phyloP scores from a whole-genome alignment of 2,888 invertebrate genomes.

The Clepsis dumicolana region DNA sequence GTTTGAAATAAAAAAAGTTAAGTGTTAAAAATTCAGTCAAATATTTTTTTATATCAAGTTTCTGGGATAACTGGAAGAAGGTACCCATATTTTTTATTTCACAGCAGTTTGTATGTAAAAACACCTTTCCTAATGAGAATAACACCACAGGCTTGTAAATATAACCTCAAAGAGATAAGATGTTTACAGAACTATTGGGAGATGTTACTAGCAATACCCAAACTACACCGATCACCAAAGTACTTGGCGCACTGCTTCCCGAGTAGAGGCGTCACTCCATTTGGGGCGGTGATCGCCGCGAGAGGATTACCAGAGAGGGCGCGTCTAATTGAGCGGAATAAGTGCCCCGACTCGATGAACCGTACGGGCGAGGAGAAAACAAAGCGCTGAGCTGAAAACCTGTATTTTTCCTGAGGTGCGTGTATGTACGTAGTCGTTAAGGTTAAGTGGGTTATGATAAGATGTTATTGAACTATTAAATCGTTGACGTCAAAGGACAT shows the following conservation, averaged over 20 bases:
- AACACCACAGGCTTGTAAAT: not conserved
- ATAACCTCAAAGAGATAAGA: not conserved
- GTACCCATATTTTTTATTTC: too few relatives aligned
- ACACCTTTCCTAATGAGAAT: too few relatives aligned
- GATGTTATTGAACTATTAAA: too few relatives aligned
- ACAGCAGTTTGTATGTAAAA: too few relatives aligned
- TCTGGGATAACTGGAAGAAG: too few relatives aligned
- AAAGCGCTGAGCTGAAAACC: not conserved
- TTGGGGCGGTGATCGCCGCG: not conserved
- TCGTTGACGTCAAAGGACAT: too few relatives aligned
- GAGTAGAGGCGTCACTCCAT: slow-evolving; percentile 6
- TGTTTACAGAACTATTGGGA: too few relatives aligned
- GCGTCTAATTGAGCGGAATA: slow-evolving; percentile 19
- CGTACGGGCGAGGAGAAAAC: slow-evolving; percentile 2
- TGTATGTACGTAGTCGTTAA: too few relatives aligned
- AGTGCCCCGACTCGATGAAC: slow-evolving; percentile 2
- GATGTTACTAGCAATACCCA: too few relatives aligned
- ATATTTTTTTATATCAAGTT: too few relatives aligned
- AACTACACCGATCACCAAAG: not conserved
- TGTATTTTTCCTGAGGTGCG: not conserved
- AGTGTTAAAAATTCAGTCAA: too few relatives aligned
- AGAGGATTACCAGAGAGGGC: slow-evolving; percentile 9
- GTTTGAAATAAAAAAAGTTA: too few relatives aligned
- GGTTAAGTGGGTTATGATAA: not conserved
- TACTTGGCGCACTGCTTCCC: not conserved